A percentile compares a stretch with the other conserved stretches of the same genome.
Evolutionary conservation across 2,888 invertebrate genomes (phyloP).

Genomic region (Drosophila putrida): DNA sequence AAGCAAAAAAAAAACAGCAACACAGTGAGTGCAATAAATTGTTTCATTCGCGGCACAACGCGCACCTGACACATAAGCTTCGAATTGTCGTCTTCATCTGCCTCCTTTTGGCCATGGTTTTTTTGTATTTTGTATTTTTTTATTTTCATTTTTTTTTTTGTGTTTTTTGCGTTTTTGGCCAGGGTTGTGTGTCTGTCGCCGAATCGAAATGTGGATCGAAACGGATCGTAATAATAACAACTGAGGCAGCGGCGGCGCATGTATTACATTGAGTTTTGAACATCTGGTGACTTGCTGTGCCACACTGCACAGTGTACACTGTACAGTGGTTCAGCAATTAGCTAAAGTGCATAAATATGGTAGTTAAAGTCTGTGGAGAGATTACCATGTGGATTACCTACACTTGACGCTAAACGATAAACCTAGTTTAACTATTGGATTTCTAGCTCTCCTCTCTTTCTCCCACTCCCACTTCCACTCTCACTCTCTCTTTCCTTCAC

Average conservation of each 20-base stretch:
- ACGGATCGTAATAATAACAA: constrained; percentile 40
- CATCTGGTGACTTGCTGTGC: constrained; percentile 74
- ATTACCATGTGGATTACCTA: constrained; percentile 13
- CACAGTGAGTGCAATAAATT: constrained; percentile 70
- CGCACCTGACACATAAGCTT: constrained; percentile 78
- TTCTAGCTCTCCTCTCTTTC: background rate
- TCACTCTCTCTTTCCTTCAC: background rate
- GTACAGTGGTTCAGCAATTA: constrained; percentile 56
- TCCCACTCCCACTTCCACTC: background rate
- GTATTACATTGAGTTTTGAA: constrained; percentile 56
- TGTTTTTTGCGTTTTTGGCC: constrained; percentile 17
- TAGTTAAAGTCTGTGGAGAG: background rate
- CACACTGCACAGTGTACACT: background rate
- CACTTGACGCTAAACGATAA: constrained; percentile 11
- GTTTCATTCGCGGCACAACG: constrained; percentile 73
- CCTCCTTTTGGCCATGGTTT: constrained; percentile 11
- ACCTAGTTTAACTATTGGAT: constrained; percentile 6
- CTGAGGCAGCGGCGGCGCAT: constrained; percentile 34
- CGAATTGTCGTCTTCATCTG: constrained; percentile 76
- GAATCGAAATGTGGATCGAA: constrained; percentile 31
- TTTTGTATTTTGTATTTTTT: background rate
- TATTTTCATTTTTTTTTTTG: no score
- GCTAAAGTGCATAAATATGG: constrained; percentile 4
- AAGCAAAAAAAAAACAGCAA: background rate
- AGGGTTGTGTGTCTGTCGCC: constrained; percentile 33